These are phyloP conservation scores for Haliclystus octoradiatus DNA, from an alignment of 30 jellyfish, hydroid and myxozoan genomes.

Conservation along the genomic window DNA sequence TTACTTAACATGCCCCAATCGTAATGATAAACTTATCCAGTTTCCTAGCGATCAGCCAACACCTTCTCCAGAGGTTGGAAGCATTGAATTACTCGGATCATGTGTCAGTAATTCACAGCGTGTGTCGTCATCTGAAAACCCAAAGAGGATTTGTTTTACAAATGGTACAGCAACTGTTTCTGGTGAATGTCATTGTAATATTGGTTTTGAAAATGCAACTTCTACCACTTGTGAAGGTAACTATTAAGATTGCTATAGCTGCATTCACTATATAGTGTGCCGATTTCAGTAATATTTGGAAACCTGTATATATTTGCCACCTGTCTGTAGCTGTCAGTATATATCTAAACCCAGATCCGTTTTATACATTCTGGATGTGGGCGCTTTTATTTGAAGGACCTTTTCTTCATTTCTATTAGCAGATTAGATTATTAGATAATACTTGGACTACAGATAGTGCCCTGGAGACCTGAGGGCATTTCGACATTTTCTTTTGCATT, in stretches of 20 bases:
- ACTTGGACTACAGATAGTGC: too few relatives aligned
- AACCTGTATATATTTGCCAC: constrained; percentile 12
- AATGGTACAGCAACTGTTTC: constrained; percentile 39
- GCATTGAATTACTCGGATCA: constrained; percentile 6
- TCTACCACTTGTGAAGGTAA: constrained; percentile 21
- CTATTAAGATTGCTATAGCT: too few relatives aligned
- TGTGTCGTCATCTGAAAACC: not conserved
- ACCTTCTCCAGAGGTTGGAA: constrained; percentile 28
- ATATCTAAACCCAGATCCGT: too few relatives aligned
- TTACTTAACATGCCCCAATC: constrained; percentile 36
- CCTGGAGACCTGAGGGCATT: too few relatives aligned
- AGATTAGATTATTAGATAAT: too few relatives aligned
- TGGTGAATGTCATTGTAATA: constrained; percentile 56
- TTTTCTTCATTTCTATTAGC: too few relatives aligned
- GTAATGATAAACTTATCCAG: constrained; percentile 15
- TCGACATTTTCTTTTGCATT: too few relatives aligned
- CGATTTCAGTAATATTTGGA: not conserved
- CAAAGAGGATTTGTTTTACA: constrained; percentile 24
- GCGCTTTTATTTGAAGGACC: too few relatives aligned
- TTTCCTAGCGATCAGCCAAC: constrained; percentile 12
- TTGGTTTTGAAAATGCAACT: constrained; percentile 30
- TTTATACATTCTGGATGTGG: too few relatives aligned
- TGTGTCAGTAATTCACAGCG: constrained; percentile 29
- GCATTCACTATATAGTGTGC: not conserved
- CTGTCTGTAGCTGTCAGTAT: too few relatives aligned